These are phyloP conservation scores for Pentamera pediparva DNA, from an alignment of 53 echinoderm and acorn worm species.

Conservation along the genomic window DNA sequence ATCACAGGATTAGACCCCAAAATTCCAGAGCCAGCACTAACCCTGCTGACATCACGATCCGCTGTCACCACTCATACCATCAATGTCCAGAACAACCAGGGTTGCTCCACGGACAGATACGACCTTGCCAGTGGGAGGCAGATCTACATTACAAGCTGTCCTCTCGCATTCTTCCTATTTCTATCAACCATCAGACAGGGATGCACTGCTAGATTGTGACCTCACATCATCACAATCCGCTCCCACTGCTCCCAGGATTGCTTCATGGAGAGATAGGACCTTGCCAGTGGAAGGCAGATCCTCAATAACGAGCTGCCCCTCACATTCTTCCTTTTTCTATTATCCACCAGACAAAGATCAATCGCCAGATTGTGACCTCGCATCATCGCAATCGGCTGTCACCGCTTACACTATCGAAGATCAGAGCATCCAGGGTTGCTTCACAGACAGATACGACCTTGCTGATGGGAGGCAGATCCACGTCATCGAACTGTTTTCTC, in stretches of 20 bases:
- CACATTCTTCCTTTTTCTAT: too few species aligned
- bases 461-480: constrained; percentile 9
- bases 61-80: too few species aligned
- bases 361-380: not conserved
- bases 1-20: too few species aligned
- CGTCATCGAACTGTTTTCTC: constrained; percentile 20
- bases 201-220: not conserved
- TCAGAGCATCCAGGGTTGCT: not conserved
- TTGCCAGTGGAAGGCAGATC: constrained; percentile 7
- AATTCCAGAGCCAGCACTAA: too few species aligned
- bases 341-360: too few species aligned
- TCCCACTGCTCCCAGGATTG: too few species aligned
- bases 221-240: too few species aligned
- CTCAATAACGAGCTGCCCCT: too few species aligned
- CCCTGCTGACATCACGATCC: too few species aligned
- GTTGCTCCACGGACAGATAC: not conserved
- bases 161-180: too few species aligned
- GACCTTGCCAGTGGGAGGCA: constrained; percentile 5
- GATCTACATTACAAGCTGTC: too few species aligned
- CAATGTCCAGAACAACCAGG: not conserved
- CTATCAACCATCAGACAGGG: too few species aligned
- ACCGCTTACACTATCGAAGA: not conserved
- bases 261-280: not conserved
- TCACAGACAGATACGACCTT: not conserved
- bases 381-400: not conserved